Percentiles rank a stretch among this genome's conserved stretches.
These are phyloP conservation scores for Dendrocopos noguchii DNA, from an alignment of 2,113 vertebrate species.

Conservation along the genomic window DNA sequence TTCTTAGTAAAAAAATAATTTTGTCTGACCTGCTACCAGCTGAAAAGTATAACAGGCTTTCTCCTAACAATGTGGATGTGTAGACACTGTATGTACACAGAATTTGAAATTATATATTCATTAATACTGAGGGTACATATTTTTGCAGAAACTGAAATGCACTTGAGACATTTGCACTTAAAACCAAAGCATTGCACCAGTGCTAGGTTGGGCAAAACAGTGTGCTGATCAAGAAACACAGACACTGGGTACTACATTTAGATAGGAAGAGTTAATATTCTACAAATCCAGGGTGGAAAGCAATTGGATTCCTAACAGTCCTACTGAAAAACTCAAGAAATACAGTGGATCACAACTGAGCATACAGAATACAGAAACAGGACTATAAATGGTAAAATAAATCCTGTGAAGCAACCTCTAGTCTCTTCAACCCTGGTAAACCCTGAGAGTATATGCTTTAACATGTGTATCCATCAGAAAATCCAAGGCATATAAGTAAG, in stretches of 20 bases:
- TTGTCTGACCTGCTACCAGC: background rate
- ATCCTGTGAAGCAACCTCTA: background rate
- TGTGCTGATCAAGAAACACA: background rate
- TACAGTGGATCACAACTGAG: background rate
- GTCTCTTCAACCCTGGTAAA: background rate
- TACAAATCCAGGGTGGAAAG: background rate
- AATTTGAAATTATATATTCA: background rate
- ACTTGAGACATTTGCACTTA: background rate
- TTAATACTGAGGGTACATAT: background rate
- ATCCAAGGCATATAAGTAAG: background rate
- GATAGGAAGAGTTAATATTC: background rate
- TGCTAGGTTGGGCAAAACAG: background rate
- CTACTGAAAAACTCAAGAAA: background rate
- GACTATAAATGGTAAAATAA: background rate
- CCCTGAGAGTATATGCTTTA: background rate
- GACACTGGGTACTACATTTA: background rate
- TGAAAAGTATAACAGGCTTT: background rate
- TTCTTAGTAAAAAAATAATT: constrained; percentile 4
- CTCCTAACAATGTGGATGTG: background rate
- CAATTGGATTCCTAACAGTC: background rate
- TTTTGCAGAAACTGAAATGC: background rate
- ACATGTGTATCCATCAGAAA: background rate
- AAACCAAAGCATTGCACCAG: background rate
- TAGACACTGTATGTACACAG: background rate
- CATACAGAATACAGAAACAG: background rate